Conservation (phyloP, 2,797 vertebrate genomes). For the Danio albolineatus region DNA sequence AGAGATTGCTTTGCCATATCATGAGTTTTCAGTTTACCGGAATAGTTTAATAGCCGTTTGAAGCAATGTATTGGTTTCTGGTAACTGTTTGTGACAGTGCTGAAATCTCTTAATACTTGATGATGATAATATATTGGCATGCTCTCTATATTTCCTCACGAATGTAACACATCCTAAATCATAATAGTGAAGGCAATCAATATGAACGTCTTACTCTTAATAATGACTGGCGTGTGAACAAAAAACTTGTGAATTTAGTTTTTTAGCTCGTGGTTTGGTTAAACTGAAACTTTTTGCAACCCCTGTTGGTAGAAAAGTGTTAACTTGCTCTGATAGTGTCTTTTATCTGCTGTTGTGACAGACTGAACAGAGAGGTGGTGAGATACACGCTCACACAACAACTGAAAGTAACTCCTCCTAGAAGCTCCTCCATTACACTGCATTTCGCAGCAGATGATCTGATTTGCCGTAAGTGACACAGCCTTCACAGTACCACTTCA, state of each 20-base stretch:
- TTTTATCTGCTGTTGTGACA: background rate
- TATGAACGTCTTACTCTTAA: background rate
- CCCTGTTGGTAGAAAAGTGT: background rate
- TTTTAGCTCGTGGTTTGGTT: slow-evolving; percentile 23
- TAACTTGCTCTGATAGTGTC: background rate
- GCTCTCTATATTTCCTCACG: background rate
- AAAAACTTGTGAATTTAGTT: background rate
- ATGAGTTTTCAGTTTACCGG: background rate
- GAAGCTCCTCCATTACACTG: slow-evolving; percentile 4
- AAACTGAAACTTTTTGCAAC: background rate
- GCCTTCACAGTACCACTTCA: slow-evolving; percentile 13
- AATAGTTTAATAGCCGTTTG: background rate
- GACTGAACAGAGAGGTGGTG: background rate
- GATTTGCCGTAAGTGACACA: slow-evolving; percentile 46
- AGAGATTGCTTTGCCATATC: background rate
- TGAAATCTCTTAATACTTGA: background rate
- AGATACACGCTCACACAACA: slow-evolving; percentile 15
- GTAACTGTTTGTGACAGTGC: background rate
- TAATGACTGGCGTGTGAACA: background rate
- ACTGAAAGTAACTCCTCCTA: slow-evolving; percentile 21
- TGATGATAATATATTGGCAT: background rate
- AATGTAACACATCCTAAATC: background rate
- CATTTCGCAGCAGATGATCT: slow-evolving; percentile 25
- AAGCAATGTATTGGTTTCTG: background rate
- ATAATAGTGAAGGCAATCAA: background rate